These are phyloP conservation scores for Mastomys natalensis DNA, from an alignment of 2,113 vertebrate species.

Conservation along the genomic window DNA sequence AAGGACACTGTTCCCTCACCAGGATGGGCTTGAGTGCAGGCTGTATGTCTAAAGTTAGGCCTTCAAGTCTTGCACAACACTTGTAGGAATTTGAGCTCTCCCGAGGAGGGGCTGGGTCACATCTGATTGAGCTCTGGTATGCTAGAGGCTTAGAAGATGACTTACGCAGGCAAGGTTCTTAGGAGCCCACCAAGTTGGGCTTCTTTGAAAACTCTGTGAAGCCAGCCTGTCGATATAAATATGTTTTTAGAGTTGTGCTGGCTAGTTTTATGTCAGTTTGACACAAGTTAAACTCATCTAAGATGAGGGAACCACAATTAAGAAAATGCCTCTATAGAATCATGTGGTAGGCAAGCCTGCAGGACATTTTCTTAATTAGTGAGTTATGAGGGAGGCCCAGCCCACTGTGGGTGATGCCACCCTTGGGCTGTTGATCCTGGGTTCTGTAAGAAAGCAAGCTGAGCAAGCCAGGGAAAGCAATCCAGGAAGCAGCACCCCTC, in stretches of 20 bases:
- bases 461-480: neutral
- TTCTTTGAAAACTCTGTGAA: neutral
- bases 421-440: neutral
- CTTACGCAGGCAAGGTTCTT: neutral
- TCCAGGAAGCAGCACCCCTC: neutral
- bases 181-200: neutral
- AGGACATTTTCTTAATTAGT: neutral
- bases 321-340: neutral
- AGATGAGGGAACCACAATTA: neutral
- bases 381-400: neutral
- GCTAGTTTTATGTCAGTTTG: neutral
- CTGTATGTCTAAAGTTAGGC: neutral
- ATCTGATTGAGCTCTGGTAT: neutral
- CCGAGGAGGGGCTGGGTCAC: neutral
- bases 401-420: neutral
- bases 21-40: neutral
- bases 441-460: neutral
- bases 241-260: neutral
- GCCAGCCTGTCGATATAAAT: neutral
- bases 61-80: neutral
- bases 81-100: neutral
- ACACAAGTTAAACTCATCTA: neutral
- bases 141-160: neutral
- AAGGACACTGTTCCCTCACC: neutral
- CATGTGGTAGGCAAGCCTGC: neutral